Evolutionary conservation across 2,797 vertebrate genomes (phyloP), one percentile per base, ranked within the genome.

Genomic region (Chelidonichthys spinosus): DNA sequence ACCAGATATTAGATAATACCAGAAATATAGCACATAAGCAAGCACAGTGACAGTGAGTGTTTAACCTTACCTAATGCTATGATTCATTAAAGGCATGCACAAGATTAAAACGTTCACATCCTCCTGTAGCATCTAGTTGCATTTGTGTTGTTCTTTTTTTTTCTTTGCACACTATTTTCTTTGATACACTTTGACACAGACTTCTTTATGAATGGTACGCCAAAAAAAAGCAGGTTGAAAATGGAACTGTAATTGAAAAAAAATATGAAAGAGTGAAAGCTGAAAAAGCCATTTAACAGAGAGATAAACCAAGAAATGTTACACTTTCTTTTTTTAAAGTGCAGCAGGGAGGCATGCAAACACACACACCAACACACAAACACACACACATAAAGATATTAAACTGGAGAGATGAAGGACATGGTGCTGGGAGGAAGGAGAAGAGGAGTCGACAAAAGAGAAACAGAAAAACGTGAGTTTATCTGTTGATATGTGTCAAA

Each of bases 361-460:
- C 14, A 46, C 44, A 17, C 44, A 14, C 44, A 46, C 44, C 15
- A 2, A 46, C 44, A 46, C 44, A 46, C 44, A 46, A 14, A 46
- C 13, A 46, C 44, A 40, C 17, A n/a, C 54, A 49, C 66, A 33
- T 32, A n/a, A 18, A 70, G 7, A 61, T 35, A 52, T 42, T 52
- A 35, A 61, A 43, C 37, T 42, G 36, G 37, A 62, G 47, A 36
- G 35, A 61, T 52, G 15, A 71, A 62, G 58, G 39, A 53, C 47
- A 53, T 3, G 18, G n/a, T 17, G 66, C 43, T 2, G 9, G 13
- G 35, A 47, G 36, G 13, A 49, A 8, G 6, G 33, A 36, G 35
- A 15, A 64, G 36, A 63, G 46, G n/a, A 36, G 10, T 49, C 1
- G 10, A 52, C 47, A 35, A 52, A 40, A 44, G 42, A 60, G 4